Base-by-base conservation (phyloP, 2,888 invertebrate species). In the Chalcis sispes region DNA sequence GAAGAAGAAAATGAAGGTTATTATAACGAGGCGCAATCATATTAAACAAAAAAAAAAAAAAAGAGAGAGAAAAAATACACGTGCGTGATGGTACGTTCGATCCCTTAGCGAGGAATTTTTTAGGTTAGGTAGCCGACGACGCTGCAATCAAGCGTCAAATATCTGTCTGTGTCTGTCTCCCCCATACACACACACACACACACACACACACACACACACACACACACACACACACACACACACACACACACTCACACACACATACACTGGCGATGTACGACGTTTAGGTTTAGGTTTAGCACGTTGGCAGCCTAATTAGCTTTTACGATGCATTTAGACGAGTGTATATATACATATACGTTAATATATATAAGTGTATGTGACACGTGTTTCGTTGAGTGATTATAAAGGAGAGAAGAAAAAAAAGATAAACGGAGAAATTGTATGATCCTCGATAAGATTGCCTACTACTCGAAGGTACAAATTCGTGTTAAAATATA, bases 231-330 rank as follows among this genome's bases (percentile, higher is more conserved):
- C n/a, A 2, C 1, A 25, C 23, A 2, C 13, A 50, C 56, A 54
- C n/a, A 18, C 25, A 8, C 40, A 18, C 25, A 32, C n/a, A 2
- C 1, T 32, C 23, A 2, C 13, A 50, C 56, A 54, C n/a, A 18
- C 25, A 8, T 32, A 48, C n/a, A 20, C 2, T 25, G 36, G 27
- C 69, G 61, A 62, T 66, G 46, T 58, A 48, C 40, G n/a, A 59
- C 18, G n/a, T 29, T 59, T 42, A 59, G 59, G 27, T 54, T 42
- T 74, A 69, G 62, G 20, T 56, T 56, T 50, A 32, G 15, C 61
- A 20, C n/a, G 46, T 58, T 75, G 64, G 56, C 75, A 70, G 69
- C 69, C 69, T 75, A 62, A 74, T 48, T 74, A 62, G 18, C 15
- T 23, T 32, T 69, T n/a, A 25, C n/a, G 18, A 42, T 29, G 40